Conservation (phyloP, 2,888 invertebrate species). For the Ophion ellenae region DNA sequence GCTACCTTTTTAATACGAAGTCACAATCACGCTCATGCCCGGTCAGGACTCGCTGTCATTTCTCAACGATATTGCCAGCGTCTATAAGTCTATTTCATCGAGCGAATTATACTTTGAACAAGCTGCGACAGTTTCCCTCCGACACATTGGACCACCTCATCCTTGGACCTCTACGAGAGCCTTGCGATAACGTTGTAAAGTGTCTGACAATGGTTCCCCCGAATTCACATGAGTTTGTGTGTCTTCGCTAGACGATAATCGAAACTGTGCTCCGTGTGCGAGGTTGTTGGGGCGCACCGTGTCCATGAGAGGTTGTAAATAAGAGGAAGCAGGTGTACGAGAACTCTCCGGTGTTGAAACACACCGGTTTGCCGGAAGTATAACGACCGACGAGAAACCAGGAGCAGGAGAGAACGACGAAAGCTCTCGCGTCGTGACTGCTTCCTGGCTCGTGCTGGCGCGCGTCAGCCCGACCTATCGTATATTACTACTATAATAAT, state of each 20-base stretch:
- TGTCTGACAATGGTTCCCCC: conserved; percentile 45
- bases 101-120: conserved; percentile 54
- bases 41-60: conserved; percentile 1
- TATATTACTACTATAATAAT: conserved; percentile 59
- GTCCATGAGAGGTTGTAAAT: conserved; percentile 69
- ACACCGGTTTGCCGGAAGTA: conserved; percentile 67
- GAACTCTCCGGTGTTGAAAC: conserved; percentile 63
- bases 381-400: conserved; percentile 58
- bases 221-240: conserved; percentile 56
- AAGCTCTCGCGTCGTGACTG: conserved; percentile 61
- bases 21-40: neutral
- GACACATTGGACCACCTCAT: neutral
- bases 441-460: conserved; percentile 63
- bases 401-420: conserved; percentile 57
- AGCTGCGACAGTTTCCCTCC: conserved; percentile 41
- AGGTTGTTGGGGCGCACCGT: conserved; percentile 42
- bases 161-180: conserved; percentile 30
- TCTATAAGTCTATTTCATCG: conserved; percentile 3
- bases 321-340: conserved; percentile 77
- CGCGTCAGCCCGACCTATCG: conserved; percentile 59
- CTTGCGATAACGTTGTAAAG: conserved; percentile 56
- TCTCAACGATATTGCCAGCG: conserved; percentile 13
- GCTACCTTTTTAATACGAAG: neutral
- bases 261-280: conserved; percentile 54
- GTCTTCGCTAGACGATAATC: conserved; percentile 58